A percentile compares a stretch with the other conserved stretches of the same genome.
phyloP scores from a whole-genome alignment of 1,140 invertebrate genomes.

The Mizuhopecten yessoensis region DNA sequence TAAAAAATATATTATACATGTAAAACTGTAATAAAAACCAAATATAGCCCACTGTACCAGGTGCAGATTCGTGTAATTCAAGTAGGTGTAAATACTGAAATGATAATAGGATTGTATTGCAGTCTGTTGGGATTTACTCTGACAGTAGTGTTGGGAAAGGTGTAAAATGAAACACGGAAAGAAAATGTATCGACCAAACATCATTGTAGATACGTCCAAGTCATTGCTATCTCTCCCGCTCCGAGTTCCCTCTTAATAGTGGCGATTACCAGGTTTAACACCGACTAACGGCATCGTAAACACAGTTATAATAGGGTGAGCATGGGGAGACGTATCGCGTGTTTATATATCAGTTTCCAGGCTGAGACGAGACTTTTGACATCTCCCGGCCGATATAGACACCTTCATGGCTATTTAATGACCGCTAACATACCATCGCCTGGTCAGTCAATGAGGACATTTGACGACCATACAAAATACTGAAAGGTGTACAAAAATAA shows the following conservation, averaged over 20 bases:
- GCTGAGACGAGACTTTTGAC: not conserved
- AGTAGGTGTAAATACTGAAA: too few relatives aligned
- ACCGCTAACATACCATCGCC: not conserved
- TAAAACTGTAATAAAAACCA: too few relatives aligned
- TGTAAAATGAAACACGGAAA: too few relatives aligned
- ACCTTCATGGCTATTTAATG: not conserved
- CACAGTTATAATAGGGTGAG: not conserved
- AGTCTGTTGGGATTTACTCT: too few relatives aligned
- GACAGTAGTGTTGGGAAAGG: too few relatives aligned
- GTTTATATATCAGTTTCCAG: not conserved
- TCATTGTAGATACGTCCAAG: too few relatives aligned
- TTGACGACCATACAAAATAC: not conserved
- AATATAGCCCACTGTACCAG: too few relatives aligned
- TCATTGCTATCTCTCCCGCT: too few relatives aligned
- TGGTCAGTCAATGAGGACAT: constrained; percentile 38
- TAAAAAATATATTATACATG: too few relatives aligned
- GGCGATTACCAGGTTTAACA: not conserved
- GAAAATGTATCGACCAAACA: too few relatives aligned
- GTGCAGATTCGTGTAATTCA: too few relatives aligned
- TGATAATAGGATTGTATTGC: too few relatives aligned
- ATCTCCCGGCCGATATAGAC: not conserved
- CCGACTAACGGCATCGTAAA: not conserved
- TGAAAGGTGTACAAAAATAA: not conserved
- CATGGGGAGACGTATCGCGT: not conserved
- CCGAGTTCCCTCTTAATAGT: not conserved